Evolutionary conservation across 2,113 vertebrate species (phyloP), one percentile per base, ranked within the genome.

Genomic region (Salvelinus sp.): DNA sequence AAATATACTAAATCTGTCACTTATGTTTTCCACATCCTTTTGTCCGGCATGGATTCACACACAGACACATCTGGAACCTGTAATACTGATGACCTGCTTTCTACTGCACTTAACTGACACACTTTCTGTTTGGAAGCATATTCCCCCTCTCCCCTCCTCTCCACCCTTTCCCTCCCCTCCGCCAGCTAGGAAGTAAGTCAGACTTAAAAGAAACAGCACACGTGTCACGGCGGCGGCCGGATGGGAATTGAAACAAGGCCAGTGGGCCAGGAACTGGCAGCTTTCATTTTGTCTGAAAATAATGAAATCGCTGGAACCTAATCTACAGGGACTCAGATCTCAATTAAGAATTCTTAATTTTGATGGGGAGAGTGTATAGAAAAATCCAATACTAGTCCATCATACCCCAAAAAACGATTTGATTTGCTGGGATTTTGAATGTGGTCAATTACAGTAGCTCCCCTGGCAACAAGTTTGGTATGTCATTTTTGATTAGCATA

Each of bases 191-290:
- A 93, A 94, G 93, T 93, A 93, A 94, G 92, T 93, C 92, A 94
- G 93, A 92, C 93, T 93, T 94, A 93, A 94, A 93, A 93, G 93
- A 93, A 93, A 92, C 89, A 85, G 80, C 87, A 82, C 80, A 90
- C 89, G 91, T 93, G 88, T 91, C 80, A 83, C 74, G 22, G 48
- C 73, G 23, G 44, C 58, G 80, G 84, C 82, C 91, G 4, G 69
- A 47, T 66, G 89, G 91, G 93, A 91, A 87, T 88, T 54, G 78
- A 90, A 94, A 91, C 74, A 89, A 92, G 93, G 93, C 91, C 89
- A 94, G 82, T 93, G 90, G 93, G 91, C 90, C 91, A 91, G 50
- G 78, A 70, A 89, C 93, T 93, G 79, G 84, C 88, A 91, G 93
- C 93, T 79, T 85, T 91, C 90, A 92, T 92, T 93, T 91, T 85